Evolutionary conservation across 2,888 invertebrate species (phyloP), one percentile per base, ranked within the genome.

Genomic region (Philopedon plagiatum): DNA sequence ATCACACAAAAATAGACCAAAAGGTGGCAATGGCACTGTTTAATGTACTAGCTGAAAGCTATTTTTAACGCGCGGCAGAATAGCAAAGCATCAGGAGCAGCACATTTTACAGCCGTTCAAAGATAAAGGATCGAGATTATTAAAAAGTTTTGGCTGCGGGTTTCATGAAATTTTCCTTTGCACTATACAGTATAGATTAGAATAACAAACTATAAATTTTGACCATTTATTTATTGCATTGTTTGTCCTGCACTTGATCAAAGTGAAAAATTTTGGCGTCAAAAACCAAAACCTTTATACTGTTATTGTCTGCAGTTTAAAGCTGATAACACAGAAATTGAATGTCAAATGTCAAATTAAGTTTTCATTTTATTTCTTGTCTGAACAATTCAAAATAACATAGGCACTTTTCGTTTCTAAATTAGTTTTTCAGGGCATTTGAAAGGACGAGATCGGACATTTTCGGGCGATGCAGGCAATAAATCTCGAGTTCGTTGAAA

Each of bases 1-100:
- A 72, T 44, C 49, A 63, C 15, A 57, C 18, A 63, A 63, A 72
- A 72, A 72, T 72, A 72, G 67, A 72, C 67, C 34, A 39, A 62
- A 60, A 66, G 51, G 72, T 72, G 72, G 67, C 72, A 72, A 72
- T 72, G 72, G 72, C 72, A 72, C 72, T 72, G 67, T 66, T 72
- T 67, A 72, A 72, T 67, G 67, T 72, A 60, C 63, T 67, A 72
- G 72, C 72, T 72, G 57, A 34, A 26, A 54, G 56, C 39, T 72
- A 72, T 72, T 72, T 72, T 72, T 72, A 72, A 68, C 39, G 26
- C n/a, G 44, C 34, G 51, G 51, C 9, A 18, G 18, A 15, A 54
- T 29, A 39, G 34, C 65, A 21, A 39, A 46, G 67, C 19, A 57
- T 66, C 58, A 19, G 58, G 46, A 32, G 49, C 49, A 18, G 49